These are phyloP conservation scores for Cephalopholis sonnerati DNA, from an alignment of 2,113 vertebrate species.

Conservation along the genomic window DNA sequence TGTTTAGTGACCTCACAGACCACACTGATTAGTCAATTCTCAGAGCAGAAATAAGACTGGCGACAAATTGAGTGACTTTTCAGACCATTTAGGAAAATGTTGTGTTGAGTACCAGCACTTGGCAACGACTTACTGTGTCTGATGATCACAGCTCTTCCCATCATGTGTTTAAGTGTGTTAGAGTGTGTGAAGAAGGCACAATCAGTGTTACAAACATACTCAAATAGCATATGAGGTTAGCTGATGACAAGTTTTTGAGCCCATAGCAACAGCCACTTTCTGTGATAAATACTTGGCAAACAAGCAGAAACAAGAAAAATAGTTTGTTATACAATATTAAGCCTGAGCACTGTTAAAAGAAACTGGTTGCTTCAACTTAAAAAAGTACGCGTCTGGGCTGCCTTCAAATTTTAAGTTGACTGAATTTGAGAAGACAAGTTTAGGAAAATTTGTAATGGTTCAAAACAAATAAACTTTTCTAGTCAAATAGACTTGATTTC, in stretches of 20 bases:
- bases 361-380: no score
- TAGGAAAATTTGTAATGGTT: no score
- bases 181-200: constrained; percentile 43
- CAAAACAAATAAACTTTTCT: no score
- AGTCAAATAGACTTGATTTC: no score
- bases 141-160: constrained; percentile 35
- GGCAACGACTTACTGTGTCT: constrained; percentile 28
- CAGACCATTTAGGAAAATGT: constrained; percentile 29
- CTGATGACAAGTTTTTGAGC: constrained; percentile 22
- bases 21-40: not conserved
- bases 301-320: not conserved
- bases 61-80: constrained; percentile 40
- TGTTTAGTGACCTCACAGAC: constrained; percentile 29
- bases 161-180: constrained; percentile 40
- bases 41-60: not conserved
- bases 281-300: not conserved
- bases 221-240: constrained; percentile 40
- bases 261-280: constrained; percentile 3
- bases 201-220: constrained; percentile 30
- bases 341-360: no score
- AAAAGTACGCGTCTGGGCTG: no score
- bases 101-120: constrained; percentile 34
- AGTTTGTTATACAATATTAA: no score
- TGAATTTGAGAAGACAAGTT: no score
- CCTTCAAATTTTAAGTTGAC: no score